Evolutionary conservation across 2,888 invertebrate species (phyloP), one percentile per base, ranked within the genome.

Genomic region (Trissonchulus sp.): DNA sequence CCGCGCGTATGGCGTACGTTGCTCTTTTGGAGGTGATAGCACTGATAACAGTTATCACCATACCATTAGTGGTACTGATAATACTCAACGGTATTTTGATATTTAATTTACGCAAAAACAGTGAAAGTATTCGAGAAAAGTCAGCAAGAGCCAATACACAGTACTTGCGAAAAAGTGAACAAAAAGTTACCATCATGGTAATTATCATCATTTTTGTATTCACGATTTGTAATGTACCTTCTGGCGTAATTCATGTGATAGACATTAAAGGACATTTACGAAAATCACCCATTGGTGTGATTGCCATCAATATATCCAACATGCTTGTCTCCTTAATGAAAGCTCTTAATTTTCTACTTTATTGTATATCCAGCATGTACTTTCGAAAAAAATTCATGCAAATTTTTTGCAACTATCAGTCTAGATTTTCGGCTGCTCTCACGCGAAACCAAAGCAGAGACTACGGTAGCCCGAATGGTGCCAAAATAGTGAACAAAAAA

Each of bases 271-370:
- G 48, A 48, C 8, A 48, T 15, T 48, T 48, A 48, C 48, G 8
- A 15, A 8, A 15, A 15, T 15, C 48, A 15, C 48, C 48, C 48
- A 23, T 8, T 23, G 48, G 48, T 48, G 8, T 15, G 23, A 8
- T 48, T 8, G 48, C 48, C 48, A 48, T 48, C 8, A 48, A 48
- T 48, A 48, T 48, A 15, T 48, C 48, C 48, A 48, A 48, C 48
- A 48, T 48, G 8, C 48, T 48, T 15, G 48, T 48, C 48, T 48
- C 48, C 8, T 23, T 48, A 23, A 48, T 48, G 48, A 65, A 65
- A 65, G 68, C 68, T 18, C 18, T 65, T 15, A 65, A 65, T 28
- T 65, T 65, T 65, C 8, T 65, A 8, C 68, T 65, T 28, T 65
- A 65, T 28, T 65, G 68, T 34, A 65, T 30, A 15, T 65, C 68